phyloP scores from a whole-genome alignment of 1,140 invertebrate genomes.

The Pogonomyrmex californicus region DNA sequence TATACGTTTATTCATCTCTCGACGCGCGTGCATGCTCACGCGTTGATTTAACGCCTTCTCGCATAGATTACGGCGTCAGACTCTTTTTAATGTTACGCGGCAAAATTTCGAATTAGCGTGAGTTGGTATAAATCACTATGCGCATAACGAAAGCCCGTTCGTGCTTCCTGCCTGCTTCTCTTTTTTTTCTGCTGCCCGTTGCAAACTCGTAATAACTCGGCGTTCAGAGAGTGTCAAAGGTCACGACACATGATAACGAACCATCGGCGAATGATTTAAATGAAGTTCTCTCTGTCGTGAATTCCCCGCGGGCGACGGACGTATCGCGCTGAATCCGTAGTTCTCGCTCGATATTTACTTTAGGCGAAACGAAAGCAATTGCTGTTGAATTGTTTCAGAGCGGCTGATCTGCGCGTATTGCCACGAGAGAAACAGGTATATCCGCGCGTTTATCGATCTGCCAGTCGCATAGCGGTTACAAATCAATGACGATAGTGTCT shows the following conservation, averaged over 20 bases:
- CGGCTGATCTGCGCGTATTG: background rate
- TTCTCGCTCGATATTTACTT: conserved; percentile 34
- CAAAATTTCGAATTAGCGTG: background rate
- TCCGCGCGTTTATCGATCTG: conserved; percentile 13
- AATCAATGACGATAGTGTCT: conserved; percentile 44
- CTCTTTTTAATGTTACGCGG: background rate
- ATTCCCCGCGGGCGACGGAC: background rate
- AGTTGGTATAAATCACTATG: background rate
- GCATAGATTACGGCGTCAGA: background rate
- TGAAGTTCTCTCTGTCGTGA: conserved; percentile 44
- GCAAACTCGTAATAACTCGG: background rate
- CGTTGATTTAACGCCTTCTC: background rate
- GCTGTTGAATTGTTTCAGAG: background rate
- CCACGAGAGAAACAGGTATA: conserved; percentile 18
- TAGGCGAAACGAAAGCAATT: conserved; percentile 24
- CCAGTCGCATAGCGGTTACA: background rate
- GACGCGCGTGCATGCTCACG: background rate
- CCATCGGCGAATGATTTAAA: conserved; percentile 21
- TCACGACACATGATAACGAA: background rate
- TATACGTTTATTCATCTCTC: conserved; percentile 36
- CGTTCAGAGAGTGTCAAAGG: background rate
- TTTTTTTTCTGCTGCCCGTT: conserved; percentile 1
- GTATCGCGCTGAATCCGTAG: background rate
- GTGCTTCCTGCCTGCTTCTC: background rate
- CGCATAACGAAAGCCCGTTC: conserved; percentile 5